phyloP scores from a whole-genome alignment of 2,797 vertebrate genomes.

The Lepilemur septentrionalis region DNA sequence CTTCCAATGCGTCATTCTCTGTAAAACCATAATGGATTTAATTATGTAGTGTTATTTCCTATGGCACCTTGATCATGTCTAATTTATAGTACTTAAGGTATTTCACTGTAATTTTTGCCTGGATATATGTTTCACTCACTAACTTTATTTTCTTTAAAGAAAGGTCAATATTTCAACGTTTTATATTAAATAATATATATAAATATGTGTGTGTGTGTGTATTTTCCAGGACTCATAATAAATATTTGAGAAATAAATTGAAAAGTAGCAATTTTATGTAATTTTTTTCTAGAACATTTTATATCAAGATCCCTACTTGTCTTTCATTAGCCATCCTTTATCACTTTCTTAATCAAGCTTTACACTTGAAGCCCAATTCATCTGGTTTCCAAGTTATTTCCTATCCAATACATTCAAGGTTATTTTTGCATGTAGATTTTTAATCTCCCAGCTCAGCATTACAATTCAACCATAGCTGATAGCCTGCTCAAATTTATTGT shows the following conservation, averaged over 20 bases:
- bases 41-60: not conserved
- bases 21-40: not conserved
- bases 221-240: not conserved
- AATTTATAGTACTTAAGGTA: not conserved
- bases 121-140: not conserved
- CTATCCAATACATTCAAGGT: constrained; percentile 55
- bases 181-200: not conserved
- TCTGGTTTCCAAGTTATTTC: constrained; percentile 47
- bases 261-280: not conserved
- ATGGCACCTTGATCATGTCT: not conserved
- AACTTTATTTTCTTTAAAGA: not conserved
- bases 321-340: constrained; percentile 51
- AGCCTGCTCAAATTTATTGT: constrained; percentile 56
- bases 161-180: not conserved
- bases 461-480: constrained; percentile 55
- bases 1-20: not conserved
- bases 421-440: constrained; percentile 52
- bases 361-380: constrained; percentile 28
- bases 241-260: not conserved
- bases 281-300: not conserved
- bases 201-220: too few species aligned
- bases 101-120: not conserved
- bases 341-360: constrained; percentile 52
- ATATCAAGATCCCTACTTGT: not conserved
- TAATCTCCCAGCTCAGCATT: constrained; percentile 53